Evolutionary conservation across 1,140 invertebrate genomes (phyloP).

Genomic region (Drosophila lacertosa): DNA sequence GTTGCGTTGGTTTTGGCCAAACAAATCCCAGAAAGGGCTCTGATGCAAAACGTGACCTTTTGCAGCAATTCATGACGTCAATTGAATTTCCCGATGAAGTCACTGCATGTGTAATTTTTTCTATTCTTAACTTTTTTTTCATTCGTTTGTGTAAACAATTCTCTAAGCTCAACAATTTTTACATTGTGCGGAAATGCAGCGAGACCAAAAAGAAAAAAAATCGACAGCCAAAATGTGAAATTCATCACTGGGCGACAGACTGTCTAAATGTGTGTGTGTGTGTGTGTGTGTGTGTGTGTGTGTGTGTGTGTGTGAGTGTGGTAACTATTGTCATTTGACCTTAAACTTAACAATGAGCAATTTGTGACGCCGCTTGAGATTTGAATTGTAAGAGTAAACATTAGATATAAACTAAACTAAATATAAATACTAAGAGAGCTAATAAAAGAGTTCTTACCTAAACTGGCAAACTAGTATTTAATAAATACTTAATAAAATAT

Average conservation of each 20-base stretch:
- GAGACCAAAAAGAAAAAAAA: slow-evolving; percentile 13
- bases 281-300: neutral
- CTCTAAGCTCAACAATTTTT: slow-evolving; percentile 33
- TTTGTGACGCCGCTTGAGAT: slow-evolving; percentile 11
- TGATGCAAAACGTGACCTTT: slow-evolving; percentile 39
- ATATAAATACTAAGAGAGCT: neutral
- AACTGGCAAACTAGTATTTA: slow-evolving; percentile 5
- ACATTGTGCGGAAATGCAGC: slow-evolving; percentile 20
- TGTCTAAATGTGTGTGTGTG: slow-evolving; percentile 14
- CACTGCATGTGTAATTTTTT: slow-evolving; percentile 45
- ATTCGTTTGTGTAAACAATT: slow-evolving; percentile 8
- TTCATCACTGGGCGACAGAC: slow-evolving; percentile 2
- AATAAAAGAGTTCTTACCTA: neutral
- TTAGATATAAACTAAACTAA: neutral
- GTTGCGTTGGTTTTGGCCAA: slow-evolving; percentile 2
- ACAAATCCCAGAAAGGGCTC: slow-evolving; percentile 19
- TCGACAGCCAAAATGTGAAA: slow-evolving; percentile 38
- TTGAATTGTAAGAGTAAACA: neutral
- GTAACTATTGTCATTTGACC: slow-evolving; percentile 54
- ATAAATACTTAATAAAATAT: slow-evolving; percentile 1
- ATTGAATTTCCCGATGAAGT: slow-evolving; percentile 51
- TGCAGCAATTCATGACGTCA: slow-evolving; percentile 42
- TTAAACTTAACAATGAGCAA: slow-evolving; percentile 58
- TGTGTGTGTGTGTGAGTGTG: neutral
- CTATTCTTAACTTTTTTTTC: no score